Conservation (phyloP, 1,140 invertebrate species). For the Rhynchophorus ferrugineus region DNA sequence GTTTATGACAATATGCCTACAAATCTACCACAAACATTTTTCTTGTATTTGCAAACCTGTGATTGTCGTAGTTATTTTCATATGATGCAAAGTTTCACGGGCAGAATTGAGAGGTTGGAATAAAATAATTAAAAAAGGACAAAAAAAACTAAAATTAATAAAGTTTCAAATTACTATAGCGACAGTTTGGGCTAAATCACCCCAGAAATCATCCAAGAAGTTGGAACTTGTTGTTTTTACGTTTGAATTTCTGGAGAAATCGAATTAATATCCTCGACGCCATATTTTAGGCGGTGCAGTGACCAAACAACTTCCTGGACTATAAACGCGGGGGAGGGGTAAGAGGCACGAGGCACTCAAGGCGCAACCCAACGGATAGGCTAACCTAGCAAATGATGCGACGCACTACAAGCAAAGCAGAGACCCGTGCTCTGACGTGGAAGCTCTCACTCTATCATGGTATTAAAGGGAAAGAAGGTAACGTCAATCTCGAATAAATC, state of each 20-base stretch:
- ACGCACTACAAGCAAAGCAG: constrained; percentile 36
- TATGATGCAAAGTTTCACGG: background rate
- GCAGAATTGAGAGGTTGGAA: too few species aligned
- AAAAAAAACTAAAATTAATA: background rate
- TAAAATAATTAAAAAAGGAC: background rate
- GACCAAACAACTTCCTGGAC: background rate
- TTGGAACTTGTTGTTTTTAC: too few species aligned
- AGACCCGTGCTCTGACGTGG: constrained; percentile 38
- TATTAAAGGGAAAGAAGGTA: constrained; percentile 39
- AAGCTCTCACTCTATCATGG: constrained; percentile 40
- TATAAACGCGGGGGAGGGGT: constrained; percentile 1
- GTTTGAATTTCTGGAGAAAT: too few species aligned
- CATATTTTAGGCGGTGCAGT: too few species aligned
- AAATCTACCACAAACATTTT: background rate
- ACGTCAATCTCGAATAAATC: constrained; percentile 5
- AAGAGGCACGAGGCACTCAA: constrained; percentile 26
- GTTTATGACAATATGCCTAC: constrained; percentile 2
- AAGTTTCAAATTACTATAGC: constrained; percentile 11
- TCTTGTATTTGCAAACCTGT: background rate
- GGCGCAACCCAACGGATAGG: constrained; percentile 37
- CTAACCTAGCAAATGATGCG: constrained; percentile 35
- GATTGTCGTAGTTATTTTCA: constrained; percentile 2
- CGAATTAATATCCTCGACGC: too few species aligned
- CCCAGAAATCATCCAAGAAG: background rate
- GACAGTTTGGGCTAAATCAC: constrained; percentile 22